A percentile compares a stretch with the other conserved stretches of the same genome.
phyloP scores from a whole-genome alignment of 2,797 vertebrate species.

The Ctenopoma multispine region DNA sequence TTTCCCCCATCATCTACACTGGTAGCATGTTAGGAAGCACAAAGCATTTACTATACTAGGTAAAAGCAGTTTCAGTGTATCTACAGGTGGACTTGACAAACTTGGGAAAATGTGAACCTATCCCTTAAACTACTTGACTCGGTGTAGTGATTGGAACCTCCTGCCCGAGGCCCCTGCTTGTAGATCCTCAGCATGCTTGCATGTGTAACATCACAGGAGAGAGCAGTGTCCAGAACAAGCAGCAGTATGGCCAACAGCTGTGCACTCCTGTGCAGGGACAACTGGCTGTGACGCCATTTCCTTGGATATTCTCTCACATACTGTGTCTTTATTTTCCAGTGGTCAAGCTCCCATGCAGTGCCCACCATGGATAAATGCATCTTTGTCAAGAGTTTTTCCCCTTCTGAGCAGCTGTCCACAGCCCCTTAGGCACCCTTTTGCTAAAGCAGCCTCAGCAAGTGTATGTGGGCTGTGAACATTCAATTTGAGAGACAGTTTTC shows the following conservation, averaged over 20 bases:
- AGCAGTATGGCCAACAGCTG: slow-evolving; percentile 72
- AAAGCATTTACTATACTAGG: not conserved
- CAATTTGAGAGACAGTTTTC: slow-evolving; percentile 60
- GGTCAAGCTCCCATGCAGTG: slow-evolving; percentile 70
- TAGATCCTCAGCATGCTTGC: slow-evolving; percentile 23
- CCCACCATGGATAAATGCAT: slow-evolving; percentile 81
- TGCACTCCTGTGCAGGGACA: slow-evolving; percentile 66
- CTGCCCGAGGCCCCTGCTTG: slow-evolving; percentile 8
- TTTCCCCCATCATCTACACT: no score
- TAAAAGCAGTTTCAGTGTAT: not conserved
- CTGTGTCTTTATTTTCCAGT: slow-evolving; percentile 82
- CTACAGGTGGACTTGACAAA: not conserved
- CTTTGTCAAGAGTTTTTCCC: slow-evolving; percentile 79
- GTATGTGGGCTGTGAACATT: slow-evolving; percentile 53
- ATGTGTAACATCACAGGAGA: slow-evolving; percentile 34
- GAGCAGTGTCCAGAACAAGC: slow-evolving; percentile 36
- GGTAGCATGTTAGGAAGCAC: not conserved
- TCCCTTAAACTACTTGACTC: not conserved
- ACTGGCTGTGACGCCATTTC: slow-evolving; percentile 75
- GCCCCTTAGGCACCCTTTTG: slow-evolving; percentile 62
- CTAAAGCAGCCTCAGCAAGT: slow-evolving; percentile 64
- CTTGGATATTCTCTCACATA: slow-evolving; percentile 76
- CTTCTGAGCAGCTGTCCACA: slow-evolving; percentile 76
- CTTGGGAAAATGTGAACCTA: not conserved
- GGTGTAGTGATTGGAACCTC: not conserved